These are phyloP conservation scores for Eurypyga helias DNA, from an alignment of 2,113 vertebrate species.

Conservation along the genomic window DNA sequence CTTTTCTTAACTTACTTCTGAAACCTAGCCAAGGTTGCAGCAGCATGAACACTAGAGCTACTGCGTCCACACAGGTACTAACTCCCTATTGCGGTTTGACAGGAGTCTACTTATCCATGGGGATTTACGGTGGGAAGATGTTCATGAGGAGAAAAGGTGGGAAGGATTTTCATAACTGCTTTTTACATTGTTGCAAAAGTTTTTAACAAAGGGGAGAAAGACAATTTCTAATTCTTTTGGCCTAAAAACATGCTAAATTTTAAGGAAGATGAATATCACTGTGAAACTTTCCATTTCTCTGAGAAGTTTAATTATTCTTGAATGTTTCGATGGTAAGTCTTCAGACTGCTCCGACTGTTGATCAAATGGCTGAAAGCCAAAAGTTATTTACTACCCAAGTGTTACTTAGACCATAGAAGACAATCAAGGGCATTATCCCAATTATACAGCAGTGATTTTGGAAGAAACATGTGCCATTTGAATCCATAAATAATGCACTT, in stretches of 20 bases:
- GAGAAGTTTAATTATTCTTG: background rate
- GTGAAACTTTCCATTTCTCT: background rate
- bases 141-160: background rate
- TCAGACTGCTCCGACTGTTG: background rate
- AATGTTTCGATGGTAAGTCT: conserved; percentile 6
- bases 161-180: background rate
- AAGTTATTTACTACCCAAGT: background rate
- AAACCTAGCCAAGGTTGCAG: background rate
- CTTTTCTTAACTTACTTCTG: background rate
- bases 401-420: background rate
- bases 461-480: conserved; percentile 10
- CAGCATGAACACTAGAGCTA: background rate
- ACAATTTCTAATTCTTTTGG: background rate
- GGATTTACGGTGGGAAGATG: background rate
- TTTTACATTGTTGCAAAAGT: background rate
- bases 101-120: background rate
- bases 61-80: background rate
- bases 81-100: background rate
- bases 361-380: conserved; percentile 15
- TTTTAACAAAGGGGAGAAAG: background rate
- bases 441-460: background rate
- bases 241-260: background rate
- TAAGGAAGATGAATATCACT: background rate
- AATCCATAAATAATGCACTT: conserved; percentile 54
- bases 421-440: background rate